Base-by-base conservation (phyloP, 2,113 vertebrate species). In the Sceloporus undulatus region DNA sequence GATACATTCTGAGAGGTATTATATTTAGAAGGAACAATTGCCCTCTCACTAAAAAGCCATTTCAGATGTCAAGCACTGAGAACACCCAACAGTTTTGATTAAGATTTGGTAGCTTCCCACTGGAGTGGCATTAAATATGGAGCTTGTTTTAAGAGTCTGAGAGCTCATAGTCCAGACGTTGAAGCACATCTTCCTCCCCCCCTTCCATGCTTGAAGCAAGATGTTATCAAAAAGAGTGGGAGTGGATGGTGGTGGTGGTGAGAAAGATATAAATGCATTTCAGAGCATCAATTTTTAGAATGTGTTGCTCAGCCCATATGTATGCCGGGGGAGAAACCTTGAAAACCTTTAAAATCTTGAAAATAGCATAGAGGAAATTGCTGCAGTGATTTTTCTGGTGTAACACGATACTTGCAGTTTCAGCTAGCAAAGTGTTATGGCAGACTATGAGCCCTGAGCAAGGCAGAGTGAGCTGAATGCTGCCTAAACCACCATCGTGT, bases 71-170 rank as follows among this genome's bases (percentile, higher is more conserved):
- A 81, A 90, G 52, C 29, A 29, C 52, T 78, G 7, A 92, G 0
- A 85, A 81, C 62, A 34, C n/a, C 13, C 19, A 91, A 79, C 88
- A 82, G 91, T 93, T 95, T 87, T 34, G 29, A 91, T 94, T 93
- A 8, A 59, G 91, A n/a, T 90, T 92, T 94, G 94, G 65, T 59
- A 92, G 40, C 78, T 89, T 85, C 80, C 78, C 82, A 29, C 68
- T 78, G 52, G 38, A 54, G 73, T 89, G 73, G 74, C 87, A 89
- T 85, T 93, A 66, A 40, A 89, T 77, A 79, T 82, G 56, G 9
- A 91, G 48, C 27, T 86, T 82, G 56, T 34, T 82, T 89, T 79
- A 23, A 74, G 19, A 1, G 85, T 76, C 71, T 89, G 7, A 48
- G 86, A 91, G 86, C 78, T 89, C 66, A 90, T 2, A 18, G 0